phyloP scores from a whole-genome alignment of 2,113 vertebrate species.

The Gallinago undulata region DNA sequence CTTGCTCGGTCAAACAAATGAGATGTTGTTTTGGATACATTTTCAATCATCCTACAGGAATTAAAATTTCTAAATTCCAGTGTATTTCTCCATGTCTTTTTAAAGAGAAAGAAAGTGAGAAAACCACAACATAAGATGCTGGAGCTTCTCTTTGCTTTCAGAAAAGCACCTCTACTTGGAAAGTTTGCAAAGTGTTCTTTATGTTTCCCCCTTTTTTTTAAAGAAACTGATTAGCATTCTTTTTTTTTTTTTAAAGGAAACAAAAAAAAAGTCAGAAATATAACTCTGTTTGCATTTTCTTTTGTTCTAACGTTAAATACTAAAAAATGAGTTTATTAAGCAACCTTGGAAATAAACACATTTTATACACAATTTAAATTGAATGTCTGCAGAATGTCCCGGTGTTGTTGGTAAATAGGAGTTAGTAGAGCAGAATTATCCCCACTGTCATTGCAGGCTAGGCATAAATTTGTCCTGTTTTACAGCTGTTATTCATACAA shows the following conservation, averaged over 20 bases:
- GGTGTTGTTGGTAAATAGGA: background rate
- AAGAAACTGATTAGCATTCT: background rate
- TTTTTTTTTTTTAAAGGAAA: background rate
- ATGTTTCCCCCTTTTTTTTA: background rate
- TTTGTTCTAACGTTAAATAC: background rate
- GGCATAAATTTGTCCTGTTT: background rate
- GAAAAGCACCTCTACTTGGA: background rate
- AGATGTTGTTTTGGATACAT: background rate
- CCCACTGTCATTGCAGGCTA: background rate
- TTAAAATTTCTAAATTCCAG: background rate
- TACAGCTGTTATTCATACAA: background rate
- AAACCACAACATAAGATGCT: accelerated
- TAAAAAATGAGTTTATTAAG: background rate
- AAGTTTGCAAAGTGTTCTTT: background rate
- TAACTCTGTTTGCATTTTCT: background rate
- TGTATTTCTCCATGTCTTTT: background rate
- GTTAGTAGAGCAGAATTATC: background rate
- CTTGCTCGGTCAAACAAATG: background rate
- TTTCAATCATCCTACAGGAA: background rate
- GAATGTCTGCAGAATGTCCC: accelerated
- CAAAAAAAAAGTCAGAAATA: background rate
- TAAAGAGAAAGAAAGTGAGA: background rate
- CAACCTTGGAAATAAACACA: background rate
- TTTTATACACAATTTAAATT: background rate
- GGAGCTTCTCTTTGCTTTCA: background rate